Evolutionary conservation across 1,140 invertebrate species (phyloP), one percentile per base, ranked within the genome.

Genomic region (Drosophila pandora): DNA sequence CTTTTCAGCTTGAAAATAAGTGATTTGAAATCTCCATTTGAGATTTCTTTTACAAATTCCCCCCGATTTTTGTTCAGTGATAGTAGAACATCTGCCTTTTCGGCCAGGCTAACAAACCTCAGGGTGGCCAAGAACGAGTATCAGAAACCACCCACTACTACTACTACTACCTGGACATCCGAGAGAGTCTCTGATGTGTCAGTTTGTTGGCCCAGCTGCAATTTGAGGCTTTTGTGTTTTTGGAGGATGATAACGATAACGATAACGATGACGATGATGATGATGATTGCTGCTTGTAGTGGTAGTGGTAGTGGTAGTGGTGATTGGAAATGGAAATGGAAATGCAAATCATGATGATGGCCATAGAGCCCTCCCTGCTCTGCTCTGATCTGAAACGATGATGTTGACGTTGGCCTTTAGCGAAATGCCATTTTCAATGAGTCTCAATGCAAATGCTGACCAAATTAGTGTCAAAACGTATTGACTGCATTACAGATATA

Each of bases 381-480:
- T 17, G 17, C 17, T 17, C 17, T 57, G 22, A 53, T 60, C 39
- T 57, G 45, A 50, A 52, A 32, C 80, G 71, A 53, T 63, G 71
- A 49, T 72, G 72, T 34, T 73, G 55, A 48, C 71, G 72, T 61
- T 72, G 61, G 64, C 49, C 72, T 64, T 58, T 77, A 69, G 81
- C 74, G 30, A 52, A 68, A 56, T 83, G 74, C 69, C 79, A 83
- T 70, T 82, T 74, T 75, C 76, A 84, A 72, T 83, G 76, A 63
- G 68, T 84, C 76, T 71, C 79, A 83, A 84, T 84, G 79, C 79
- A 84, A 85, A 85, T 77, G 68, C 69, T 74, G 68, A 72, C 81
- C 78, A 87, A 85, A 85, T 85, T 85, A 85, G 78, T 85, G 81
- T 85, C 81, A 87, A 75, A 87, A 87, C 69, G 73, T 87, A 85